Evolutionary conservation across 2,797 vertebrate genomes (phyloP).

Genomic region (Lates japonicus): DNA sequence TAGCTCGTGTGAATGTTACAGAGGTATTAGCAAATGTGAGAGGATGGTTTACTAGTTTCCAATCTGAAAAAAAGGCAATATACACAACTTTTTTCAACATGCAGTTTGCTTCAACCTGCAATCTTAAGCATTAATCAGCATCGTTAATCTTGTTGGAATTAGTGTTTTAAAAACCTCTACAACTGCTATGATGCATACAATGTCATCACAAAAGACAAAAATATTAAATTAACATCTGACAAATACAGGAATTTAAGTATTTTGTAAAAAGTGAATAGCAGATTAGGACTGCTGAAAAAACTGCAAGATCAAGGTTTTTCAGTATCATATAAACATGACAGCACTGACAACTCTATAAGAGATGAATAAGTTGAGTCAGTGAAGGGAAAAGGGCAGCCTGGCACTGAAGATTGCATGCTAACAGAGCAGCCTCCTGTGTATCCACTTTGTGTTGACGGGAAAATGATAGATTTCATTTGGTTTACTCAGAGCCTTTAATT

Average conservation of each 20-base stretch:
- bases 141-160: background rate
- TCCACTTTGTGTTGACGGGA: conserved; percentile 69
- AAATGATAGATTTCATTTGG: conserved; percentile 81
- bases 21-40: background rate
- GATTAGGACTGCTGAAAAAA: background rate
- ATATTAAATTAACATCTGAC: background rate
- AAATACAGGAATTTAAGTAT: background rate
- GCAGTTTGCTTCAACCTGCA: no score
- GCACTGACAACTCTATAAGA: conserved; percentile 28
- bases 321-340: conserved; percentile 10
- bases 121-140: background rate
- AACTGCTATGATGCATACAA: background rate
- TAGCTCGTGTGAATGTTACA: background rate
- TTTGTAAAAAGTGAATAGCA: background rate
- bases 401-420: conserved; percentile 66
- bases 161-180: no score
- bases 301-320: background rate
- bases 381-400: conserved; percentile 39
- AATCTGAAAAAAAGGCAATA: background rate
- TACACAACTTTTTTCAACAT: no score
- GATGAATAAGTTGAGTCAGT: conserved; percentile 11
- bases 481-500: conserved; percentile 78
- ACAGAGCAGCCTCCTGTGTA: conserved; percentile 63
- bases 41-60: background rate
- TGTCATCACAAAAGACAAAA: background rate